Evolutionary conservation across 2,797 vertebrate species (phyloP), one percentile per base, ranked within the genome.

Genomic region (Siniperca scherzeri): DNA sequence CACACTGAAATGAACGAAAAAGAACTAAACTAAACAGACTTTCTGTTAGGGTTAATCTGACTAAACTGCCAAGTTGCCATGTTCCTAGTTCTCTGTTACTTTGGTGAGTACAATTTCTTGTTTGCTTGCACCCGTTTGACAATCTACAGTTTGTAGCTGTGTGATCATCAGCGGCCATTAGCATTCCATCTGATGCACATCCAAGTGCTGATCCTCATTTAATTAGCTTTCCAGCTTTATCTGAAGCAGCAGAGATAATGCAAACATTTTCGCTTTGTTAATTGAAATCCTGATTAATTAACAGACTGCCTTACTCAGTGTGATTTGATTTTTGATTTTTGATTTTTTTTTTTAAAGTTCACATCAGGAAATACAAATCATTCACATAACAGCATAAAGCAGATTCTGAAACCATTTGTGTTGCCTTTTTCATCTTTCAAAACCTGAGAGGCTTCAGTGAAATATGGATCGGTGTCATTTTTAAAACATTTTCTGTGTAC

Each of bases 271-370:
- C 42, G 9, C 83, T 85, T 68, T 78, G 87, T 89, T 94, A 95
- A 95, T 93, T 93, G 89, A 94, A 95, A 92, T 87, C 61, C 86
- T 87, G 89, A 90, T 94, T 93, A 93, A 95, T 94, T 91, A 91
- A 90, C 83, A 70, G 46, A 78, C 57, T 11, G 64, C 70, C 75
- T 78, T 36, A 33, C 36, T 33, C 53, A 0, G n/a, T 57, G 75
- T 25, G 67, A 80, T 68, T 77, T 38, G 2, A 46, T 38, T 66
- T 48, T 22, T 5, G n/a, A n/a, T n/a, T n/a, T n/a, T n/a, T n/a
- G n/a, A n/a, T 36, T 21, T 7, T 7, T 38, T 57, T 27, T 40
- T n/a, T 25, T 36, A 3, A 59, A 46, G 21, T 38, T 84, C 46
- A 62, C 33, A 68, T 71, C 53, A 75, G 69, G 53, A 50, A 22